These are phyloP conservation scores for Sebastes wilsoni DNA, from an alignment of 2,797 vertebrate genomes.

Conservation along the genomic window DNA sequence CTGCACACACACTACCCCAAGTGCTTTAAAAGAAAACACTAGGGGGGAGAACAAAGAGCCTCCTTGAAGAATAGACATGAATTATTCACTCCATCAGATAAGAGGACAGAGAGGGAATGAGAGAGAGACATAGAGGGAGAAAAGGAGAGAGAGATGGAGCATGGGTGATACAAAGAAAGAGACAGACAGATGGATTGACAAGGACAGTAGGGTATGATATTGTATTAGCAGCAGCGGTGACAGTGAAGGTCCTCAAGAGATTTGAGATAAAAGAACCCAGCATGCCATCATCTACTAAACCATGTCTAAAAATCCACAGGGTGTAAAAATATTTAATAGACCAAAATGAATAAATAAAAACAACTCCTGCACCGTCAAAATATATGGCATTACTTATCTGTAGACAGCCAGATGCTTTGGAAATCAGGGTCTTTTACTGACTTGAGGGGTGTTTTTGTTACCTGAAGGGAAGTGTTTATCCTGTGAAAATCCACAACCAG, in stretches of 20 bases:
- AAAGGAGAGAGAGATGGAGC: conserved; percentile 18
- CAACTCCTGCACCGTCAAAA: neutral
- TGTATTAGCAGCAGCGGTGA: conserved; percentile 36
- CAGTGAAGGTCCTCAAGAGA: conserved; percentile 27
- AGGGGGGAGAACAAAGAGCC: conserved; percentile 66
- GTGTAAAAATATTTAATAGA: conserved; percentile 3
- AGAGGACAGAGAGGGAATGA: conserved; percentile 45
- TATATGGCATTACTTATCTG: conserved; percentile 14
- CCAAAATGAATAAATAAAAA: conserved; percentile 14
- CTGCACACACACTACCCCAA: conserved; percentile 26
- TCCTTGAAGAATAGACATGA: conserved; percentile 74
- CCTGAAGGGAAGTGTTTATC: conserved; percentile 40
- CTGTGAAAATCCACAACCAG: conserved; percentile 44
- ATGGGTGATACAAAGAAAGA: conserved; percentile 37
- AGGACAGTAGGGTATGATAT: conserved; percentile 43
- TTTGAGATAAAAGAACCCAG: conserved; percentile 6
- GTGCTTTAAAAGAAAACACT: conserved; percentile 64
- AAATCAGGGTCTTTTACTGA: conserved; percentile 14
- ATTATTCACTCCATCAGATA: conserved; percentile 75
- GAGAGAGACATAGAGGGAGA: conserved; percentile 4
- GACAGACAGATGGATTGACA: conserved; percentile 53
- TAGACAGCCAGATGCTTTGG: conserved; percentile 3
- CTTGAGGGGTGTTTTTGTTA: conserved; percentile 6
- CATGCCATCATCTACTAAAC: conserved; percentile 14
- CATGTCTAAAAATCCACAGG: conserved; percentile 7